phyloP scores from a whole-genome alignment of 2,888 invertebrate genomes.

The Phyllotreta striolata region DNA sequence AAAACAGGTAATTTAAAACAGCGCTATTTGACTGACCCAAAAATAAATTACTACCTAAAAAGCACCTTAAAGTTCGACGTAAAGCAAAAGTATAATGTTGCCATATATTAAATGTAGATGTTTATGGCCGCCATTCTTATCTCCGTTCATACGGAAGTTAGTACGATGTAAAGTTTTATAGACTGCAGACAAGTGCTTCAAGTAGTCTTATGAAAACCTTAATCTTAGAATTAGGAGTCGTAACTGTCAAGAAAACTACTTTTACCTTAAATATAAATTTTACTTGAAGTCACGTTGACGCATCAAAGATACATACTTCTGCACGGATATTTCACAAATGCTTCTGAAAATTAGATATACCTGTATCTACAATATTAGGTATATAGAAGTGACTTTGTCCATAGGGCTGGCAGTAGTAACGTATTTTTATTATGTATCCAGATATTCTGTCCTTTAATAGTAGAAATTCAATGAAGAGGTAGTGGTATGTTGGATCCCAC shows the following conservation, averaged over 20 bases:
- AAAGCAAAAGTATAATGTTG: constrained; percentile 9
- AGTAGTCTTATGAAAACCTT: constrained; percentile 16
- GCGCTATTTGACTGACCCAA: too few relatives aligned
- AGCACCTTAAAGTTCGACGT: constrained; percentile 6
- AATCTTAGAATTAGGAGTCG: constrained; percentile 18
- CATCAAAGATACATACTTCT: neutral
- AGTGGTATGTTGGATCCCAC: constrained; percentile 51
- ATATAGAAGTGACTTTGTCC: too few relatives aligned
- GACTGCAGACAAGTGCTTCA: constrained; percentile 11
- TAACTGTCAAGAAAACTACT: constrained; percentile 2
- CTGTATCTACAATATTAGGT: too few relatives aligned
- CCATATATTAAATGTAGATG: constrained; percentile 20
- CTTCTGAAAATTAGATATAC: too few relatives aligned
- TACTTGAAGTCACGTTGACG: neutral
- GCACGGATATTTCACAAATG: too few relatives aligned
- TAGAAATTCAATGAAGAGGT: constrained; percentile 38
- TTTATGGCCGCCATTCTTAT: constrained; percentile 21
- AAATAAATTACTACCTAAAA: neutral
- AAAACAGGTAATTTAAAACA: too few relatives aligned
- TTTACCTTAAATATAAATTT: constrained; percentile 7
- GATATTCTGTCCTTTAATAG: constrained; percentile 9
- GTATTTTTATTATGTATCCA: too few relatives aligned
- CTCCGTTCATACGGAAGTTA: constrained; percentile 22
- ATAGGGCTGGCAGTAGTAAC: too few relatives aligned
- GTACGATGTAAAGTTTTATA: constrained; percentile 23